Conservation (phyloP, 2,888 invertebrate genomes). For the Ormyrus rosae region DNA sequence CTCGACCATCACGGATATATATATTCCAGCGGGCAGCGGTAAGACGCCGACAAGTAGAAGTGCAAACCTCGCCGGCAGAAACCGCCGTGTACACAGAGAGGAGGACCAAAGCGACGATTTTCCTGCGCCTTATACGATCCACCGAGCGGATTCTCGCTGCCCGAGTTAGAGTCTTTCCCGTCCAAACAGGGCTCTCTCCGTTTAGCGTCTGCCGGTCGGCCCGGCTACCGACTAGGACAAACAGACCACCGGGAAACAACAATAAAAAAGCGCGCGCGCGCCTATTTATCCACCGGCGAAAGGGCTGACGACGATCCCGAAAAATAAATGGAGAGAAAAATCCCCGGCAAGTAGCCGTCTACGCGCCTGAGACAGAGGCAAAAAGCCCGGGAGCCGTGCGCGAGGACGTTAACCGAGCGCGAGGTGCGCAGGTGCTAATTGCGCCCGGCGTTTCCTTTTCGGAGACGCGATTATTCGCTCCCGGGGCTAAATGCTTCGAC, state of each 20-base stretch:
- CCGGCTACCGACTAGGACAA: slow-evolving; percentile 65
- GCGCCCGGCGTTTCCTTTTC: too few species aligned
- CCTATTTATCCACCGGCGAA: not conserved
- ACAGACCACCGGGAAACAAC: slow-evolving; percentile 55
- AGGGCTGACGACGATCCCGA: not conserved
- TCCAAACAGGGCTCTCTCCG: slow-evolving; percentile 16
- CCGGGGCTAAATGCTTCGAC: slow-evolving; percentile 34
- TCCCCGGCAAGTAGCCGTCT: too few species aligned
- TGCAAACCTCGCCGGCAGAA: slow-evolving; percentile 19
- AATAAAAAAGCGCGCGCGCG: slow-evolving; percentile 42
- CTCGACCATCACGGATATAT: not conserved
- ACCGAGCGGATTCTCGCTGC: not conserved
- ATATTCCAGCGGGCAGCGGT: not conserved
- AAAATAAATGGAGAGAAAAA: too few species aligned
- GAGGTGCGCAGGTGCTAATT: not conserved
- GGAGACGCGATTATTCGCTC: too few species aligned
- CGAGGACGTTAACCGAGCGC: slow-evolving; percentile 64
- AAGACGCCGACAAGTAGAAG: slow-evolving; percentile 45
- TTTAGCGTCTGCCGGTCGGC: not conserved
- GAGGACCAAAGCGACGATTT: slow-evolving; percentile 13
- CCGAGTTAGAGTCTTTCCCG: slow-evolving; percentile 39
- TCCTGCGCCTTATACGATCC: not conserved
- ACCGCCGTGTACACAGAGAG: not conserved
- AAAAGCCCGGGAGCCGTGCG: slow-evolving; percentile 12
- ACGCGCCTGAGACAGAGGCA: too few species aligned